phyloP scores from a whole-genome alignment of 2,888 invertebrate genomes.

The Copidosoma aretas region DNA sequence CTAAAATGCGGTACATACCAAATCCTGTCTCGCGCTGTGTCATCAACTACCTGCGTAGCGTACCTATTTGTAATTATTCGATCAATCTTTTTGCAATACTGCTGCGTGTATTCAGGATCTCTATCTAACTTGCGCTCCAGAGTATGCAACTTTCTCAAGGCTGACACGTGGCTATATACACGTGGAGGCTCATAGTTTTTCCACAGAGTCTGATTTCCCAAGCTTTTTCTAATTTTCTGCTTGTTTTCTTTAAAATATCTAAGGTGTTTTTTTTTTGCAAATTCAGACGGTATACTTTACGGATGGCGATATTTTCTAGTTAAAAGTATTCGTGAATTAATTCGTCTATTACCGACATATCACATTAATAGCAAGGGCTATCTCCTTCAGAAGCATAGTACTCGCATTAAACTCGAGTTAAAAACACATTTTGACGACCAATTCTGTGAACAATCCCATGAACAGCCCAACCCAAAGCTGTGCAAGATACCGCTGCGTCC shows the following conservation, averaged over 20 bases:
- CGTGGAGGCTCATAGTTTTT: neutral
- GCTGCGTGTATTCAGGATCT: neutral
- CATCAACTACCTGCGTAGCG: neutral
- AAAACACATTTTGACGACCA: no score
- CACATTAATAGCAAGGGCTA: neutral
- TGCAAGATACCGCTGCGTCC: neutral
- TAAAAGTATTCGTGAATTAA: neutral
- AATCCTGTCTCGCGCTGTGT: neutral
- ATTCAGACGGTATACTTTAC: neutral
- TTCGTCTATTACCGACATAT: neutral
- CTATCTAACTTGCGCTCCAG: neutral
- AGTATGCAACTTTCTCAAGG: neutral
- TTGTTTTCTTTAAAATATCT: neutral
- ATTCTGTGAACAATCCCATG: neutral
- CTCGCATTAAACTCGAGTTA: neutral
- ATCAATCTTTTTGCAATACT: neutral
- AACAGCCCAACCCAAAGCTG: neutral
- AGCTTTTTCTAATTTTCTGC: neutral
- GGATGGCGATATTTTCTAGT: neutral
- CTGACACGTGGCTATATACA: neutral
- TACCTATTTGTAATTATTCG: neutral
- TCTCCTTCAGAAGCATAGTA: neutral
- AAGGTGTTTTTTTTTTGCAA: neutral
- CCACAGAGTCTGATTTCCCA: neutral
- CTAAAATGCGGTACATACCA: slow-evolving; percentile 20